Evolutionary conservation across 2,888 invertebrate genomes (phyloP), one percentile per base, ranked within the genome.

Genomic region (Lycia hirtaria): DNA sequence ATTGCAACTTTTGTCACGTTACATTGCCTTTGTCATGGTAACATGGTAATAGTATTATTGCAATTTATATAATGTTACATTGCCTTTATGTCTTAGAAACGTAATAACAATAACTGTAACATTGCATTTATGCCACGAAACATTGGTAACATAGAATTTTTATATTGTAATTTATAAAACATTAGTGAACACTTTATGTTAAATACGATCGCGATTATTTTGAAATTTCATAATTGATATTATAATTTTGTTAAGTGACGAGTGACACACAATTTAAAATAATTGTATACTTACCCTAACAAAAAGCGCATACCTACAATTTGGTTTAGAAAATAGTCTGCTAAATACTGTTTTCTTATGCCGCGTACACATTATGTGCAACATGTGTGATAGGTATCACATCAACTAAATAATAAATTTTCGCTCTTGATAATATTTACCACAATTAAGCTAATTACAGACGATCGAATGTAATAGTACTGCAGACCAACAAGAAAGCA

Each of bases 231-330:
- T 1, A 37, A n/a, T 19, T 19, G n/a, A 10, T 20, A 7, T 22
- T 45, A 22, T 22, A 33, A 32, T 45, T 22, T 45, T 45, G 22
- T 45, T 45, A 14, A 0, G 12, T 6, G 33, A 22, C 0, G 19
- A 33, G 9, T 30, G 45, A 22, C 33, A 32, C 45, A 20, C 7
- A 4, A 19, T 22, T 14, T 33, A 43, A 40, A 45, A 28, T 44
- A 50, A 44, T 43, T 37, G 15, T 56, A 44, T 51, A 40, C 12
- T 26, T 30, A 37, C 40, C 15, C 38, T 32, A 26, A 24, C 26
- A 33, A 3, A 33, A 3, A 20, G 45, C 20, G 32, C 20, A 1
- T 35, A 35, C 24, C 10, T 30, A 30, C 17, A 44, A 5, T 48
- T 4, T 7, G 35, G 10, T 19, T 30, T 17, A 14, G 4, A 40